phyloP scores from a whole-genome alignment of 2,113 vertebrate species.

The Sturnus vulgaris region DNA sequence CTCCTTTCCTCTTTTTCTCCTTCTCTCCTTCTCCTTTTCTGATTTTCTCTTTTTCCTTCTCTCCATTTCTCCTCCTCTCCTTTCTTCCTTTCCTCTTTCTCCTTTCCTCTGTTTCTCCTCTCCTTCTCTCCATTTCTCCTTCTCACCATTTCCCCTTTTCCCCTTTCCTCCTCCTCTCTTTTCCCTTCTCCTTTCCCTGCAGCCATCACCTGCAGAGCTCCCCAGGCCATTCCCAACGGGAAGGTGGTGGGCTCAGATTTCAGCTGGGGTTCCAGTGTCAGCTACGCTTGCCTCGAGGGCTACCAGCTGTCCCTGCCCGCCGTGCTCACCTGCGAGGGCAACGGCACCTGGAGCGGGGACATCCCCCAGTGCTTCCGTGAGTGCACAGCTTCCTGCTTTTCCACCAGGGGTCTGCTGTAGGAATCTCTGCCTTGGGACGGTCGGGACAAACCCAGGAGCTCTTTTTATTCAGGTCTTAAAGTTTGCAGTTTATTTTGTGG shows the following conservation, averaged over 20 bases:
- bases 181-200: not conserved
- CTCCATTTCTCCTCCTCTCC: too few relatives aligned
- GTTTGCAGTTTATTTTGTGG: too few relatives aligned
- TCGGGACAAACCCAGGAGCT: too few relatives aligned
- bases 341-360: constrained; percentile 91
- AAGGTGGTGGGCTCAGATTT: constrained; percentile 91
- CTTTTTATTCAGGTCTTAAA: too few relatives aligned
- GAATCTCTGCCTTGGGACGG: too few relatives aligned
- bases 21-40: too few relatives aligned
- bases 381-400: not conserved
- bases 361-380: constrained; percentile 97
- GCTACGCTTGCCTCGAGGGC: constrained; percentile 91
- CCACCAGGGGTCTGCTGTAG: accelerated
- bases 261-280: constrained; percentile 91
- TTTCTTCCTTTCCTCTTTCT: too few relatives aligned
- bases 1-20: too few relatives aligned
- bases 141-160: too few relatives aligned
- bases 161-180: too few relatives aligned
- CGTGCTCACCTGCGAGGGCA: constrained; percentile 91
- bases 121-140: not conserved
- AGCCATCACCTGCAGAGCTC: constrained; percentile 88
- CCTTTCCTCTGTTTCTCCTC: too few relatives aligned
- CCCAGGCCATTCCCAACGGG: constrained; percentile 87
- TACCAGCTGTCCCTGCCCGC: constrained; percentile 95
- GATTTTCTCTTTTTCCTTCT: too few relatives aligned